phyloP scores from a whole-genome alignment of 2,113 vertebrate genomes.

The Nibea coibor region DNA sequence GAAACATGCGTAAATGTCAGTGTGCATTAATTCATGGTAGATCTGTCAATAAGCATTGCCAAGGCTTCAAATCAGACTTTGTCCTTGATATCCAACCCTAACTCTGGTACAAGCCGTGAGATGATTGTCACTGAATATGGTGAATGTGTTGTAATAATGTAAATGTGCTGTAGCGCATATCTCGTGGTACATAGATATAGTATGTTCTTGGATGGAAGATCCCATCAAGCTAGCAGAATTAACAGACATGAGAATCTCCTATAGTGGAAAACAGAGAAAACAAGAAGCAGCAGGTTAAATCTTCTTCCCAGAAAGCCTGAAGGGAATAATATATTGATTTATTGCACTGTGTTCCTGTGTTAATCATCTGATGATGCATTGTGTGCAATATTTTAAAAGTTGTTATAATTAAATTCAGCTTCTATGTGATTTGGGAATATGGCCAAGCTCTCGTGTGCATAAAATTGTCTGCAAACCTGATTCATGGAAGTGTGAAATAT shows the following conservation, averaged over 20 bases:
- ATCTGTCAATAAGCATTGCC: background rate
- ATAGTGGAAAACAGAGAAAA: background rate
- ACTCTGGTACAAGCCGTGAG: background rate
- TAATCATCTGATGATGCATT: conserved; percentile 32
- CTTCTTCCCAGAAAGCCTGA: background rate
- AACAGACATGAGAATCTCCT: background rate
- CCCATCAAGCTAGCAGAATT: conserved; percentile 11
- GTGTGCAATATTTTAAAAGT: conserved; percentile 19
- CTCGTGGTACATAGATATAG: background rate
- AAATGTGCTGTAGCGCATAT: background rate
- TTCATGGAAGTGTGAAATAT: conserved; percentile 3
- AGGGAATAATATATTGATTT: background rate
- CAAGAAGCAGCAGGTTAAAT: background rate
- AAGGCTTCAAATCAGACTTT: background rate
- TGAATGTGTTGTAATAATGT: background rate
- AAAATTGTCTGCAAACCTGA: conserved; percentile 27
- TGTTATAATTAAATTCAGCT: conserved; percentile 14
- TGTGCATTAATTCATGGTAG: background rate
- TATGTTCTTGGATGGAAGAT: conserved; percentile 1
- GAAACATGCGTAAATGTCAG: background rate
- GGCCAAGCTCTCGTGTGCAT: background rate
- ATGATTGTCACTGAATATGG: background rate
- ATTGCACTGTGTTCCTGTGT: conserved; percentile 7
- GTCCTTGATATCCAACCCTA: background rate
- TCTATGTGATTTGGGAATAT: conserved; percentile 11